phyloP scores from a whole-genome alignment of 2,888 invertebrate species.

The Luffia ferchaultella region DNA sequence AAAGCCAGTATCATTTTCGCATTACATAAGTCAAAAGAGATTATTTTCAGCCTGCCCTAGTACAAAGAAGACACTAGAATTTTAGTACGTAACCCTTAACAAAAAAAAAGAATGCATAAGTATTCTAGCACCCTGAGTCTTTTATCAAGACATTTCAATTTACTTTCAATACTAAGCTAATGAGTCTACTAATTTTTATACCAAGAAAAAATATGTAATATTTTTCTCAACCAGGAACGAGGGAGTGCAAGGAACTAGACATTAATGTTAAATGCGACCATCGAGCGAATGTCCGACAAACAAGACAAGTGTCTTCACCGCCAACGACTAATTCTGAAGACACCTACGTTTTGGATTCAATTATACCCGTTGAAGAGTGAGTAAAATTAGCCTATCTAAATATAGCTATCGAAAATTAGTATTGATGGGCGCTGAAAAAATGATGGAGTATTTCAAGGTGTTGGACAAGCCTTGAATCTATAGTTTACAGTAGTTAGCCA shows the following conservation, averaged over 20 bases:
- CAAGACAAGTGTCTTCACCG: constrained; percentile 66
- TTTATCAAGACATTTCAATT: too few relatives aligned
- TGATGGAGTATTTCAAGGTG: background rate
- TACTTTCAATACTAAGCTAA: too few relatives aligned
- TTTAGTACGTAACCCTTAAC: too few relatives aligned
- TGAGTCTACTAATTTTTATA: too few relatives aligned
- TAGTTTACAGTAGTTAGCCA: too few relatives aligned
- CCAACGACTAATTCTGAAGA: constrained; percentile 74
- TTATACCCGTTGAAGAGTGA: constrained; percentile 88
- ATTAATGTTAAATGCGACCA: constrained; percentile 94
- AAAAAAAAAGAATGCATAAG: too few relatives aligned
- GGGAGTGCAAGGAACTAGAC: constrained; percentile 89
- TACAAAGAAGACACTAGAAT: too few relatives aligned
- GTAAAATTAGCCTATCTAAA: constrained; percentile 31
- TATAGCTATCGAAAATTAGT: background rate
- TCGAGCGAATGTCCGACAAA: constrained; percentile 70
- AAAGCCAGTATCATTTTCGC: too few relatives aligned
- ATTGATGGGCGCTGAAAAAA: background rate
- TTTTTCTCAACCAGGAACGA: constrained; percentile 54
- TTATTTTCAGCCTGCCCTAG: too few relatives aligned
- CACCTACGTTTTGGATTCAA: constrained; percentile 82
- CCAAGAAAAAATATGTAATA: background rate
- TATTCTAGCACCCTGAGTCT: too few relatives aligned
- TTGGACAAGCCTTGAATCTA: background rate
- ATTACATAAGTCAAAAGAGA: too few relatives aligned